Evolutionary conservation across 2,797 vertebrate genomes (phyloP).

Genomic region (Amblyraja radiata): DNA sequence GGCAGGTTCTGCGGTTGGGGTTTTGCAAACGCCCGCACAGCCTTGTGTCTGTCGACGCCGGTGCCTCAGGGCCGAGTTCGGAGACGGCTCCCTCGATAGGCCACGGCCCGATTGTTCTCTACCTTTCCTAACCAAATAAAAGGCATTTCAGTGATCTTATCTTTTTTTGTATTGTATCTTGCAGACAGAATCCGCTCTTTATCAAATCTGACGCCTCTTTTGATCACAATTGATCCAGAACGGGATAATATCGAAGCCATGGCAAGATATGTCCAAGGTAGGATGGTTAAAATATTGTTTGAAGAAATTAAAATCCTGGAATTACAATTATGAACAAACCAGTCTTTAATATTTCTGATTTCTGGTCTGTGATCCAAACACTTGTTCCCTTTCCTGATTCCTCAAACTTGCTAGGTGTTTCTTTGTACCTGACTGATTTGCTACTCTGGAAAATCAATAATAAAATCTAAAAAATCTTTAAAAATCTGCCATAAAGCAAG

Average conservation of each 20-base stretch:
- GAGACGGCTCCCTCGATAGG: too few species aligned
- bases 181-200: constrained; percentile 73
- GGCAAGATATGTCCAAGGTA: constrained; percentile 85
- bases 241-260: constrained; percentile 80
- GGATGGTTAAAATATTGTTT: neutral
- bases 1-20: too few species aligned
- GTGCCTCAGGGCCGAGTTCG: too few species aligned
- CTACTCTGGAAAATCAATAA: neutral
- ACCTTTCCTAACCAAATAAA: too few species aligned
- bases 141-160: neutral
- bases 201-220: constrained; percentile 77
- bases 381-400: neutral
- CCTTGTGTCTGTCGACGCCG: too few species aligned
- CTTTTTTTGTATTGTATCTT: neutral
- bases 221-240: constrained; percentile 92
- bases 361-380: neutral
- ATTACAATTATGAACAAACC: neutral
- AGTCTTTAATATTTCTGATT: too few species aligned
- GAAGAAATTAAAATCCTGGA: neutral
- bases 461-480: neutral
- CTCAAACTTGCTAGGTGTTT: neutral
- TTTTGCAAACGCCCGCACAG: too few species aligned
- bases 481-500: too few species aligned
- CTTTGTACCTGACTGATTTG: neutral
- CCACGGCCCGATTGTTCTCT: too few species aligned